Evolutionary conservation across 2,797 vertebrate species (phyloP).

Genomic region (Neostethus bicornis): DNA sequence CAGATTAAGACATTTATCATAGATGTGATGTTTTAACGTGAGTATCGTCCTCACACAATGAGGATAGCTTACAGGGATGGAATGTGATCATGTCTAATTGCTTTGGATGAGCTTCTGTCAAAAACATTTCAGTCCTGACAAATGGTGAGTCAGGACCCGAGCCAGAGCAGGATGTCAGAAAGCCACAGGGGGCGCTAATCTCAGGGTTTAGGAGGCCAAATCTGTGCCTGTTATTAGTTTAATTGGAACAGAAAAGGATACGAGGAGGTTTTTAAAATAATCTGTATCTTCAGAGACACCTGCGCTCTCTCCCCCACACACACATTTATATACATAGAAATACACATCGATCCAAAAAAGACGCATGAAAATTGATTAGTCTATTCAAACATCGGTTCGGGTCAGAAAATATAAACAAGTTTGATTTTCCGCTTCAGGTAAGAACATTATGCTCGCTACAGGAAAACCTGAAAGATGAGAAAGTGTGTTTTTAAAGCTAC

Average conservation of each 20-base stretch:
- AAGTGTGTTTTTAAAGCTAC: slow-evolving; percentile 8
- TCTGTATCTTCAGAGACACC: slow-evolving; percentile 51
- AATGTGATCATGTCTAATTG: slow-evolving; percentile 33
- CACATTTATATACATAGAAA: slow-evolving; percentile 51
- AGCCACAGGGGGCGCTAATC: slow-evolving; percentile 37
- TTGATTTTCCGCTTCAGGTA: slow-evolving; percentile 50
- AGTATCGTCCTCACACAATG: slow-evolving; percentile 29
- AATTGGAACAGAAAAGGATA: slow-evolving; percentile 37
- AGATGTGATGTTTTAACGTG: slow-evolving; percentile 19
- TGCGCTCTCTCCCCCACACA: slow-evolving; percentile 47
- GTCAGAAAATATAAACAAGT: slow-evolving; percentile 62
- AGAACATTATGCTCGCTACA: slow-evolving; percentile 39
- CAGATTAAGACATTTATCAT: slow-evolving; percentile 42
- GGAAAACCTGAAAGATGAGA: slow-evolving; percentile 6
- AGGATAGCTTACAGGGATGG: slow-evolving; percentile 43
- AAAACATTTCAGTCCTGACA: slow-evolving; percentile 27
- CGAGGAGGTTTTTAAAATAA: slow-evolving; percentile 41
- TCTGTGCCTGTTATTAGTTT: slow-evolving; percentile 21
- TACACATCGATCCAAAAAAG: slow-evolving; percentile 66
- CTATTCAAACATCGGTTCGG: slow-evolving; percentile 51
- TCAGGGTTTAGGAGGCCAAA: slow-evolving; percentile 41
- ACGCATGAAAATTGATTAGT: slow-evolving; percentile 66
- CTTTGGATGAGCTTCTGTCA: slow-evolving; percentile 50
- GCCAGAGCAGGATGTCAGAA: slow-evolving; percentile 30
- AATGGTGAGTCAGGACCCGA: slow-evolving; percentile 26